phyloP scores from a whole-genome alignment of 2,888 invertebrate species.

The Lypha dubia region DNA sequence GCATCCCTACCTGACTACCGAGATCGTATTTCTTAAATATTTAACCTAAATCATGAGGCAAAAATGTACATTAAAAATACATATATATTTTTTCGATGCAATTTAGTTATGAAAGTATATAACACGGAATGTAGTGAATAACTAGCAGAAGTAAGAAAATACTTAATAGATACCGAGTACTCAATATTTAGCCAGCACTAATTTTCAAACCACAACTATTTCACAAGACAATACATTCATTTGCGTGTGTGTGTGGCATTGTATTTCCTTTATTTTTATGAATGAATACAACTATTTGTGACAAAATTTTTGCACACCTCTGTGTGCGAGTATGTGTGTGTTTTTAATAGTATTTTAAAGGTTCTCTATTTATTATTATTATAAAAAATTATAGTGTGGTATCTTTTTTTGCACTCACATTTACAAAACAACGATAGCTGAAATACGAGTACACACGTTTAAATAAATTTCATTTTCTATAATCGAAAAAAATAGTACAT shows the following conservation, averaged over 20 bases:
- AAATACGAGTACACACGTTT: no score
- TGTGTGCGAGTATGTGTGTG: neutral
- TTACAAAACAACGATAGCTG: neutral
- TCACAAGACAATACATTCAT: slow-evolving; percentile 11
- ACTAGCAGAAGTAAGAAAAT: neutral
- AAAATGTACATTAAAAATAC: no score
- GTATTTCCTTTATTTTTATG: slow-evolving; percentile 67
- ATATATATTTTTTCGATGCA: no score
- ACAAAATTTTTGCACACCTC: slow-evolving; percentile 1
- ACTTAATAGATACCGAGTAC: neutral
- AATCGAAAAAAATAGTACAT: neutral
- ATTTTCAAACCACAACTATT: neutral
- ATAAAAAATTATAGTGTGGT: slow-evolving; percentile 26
- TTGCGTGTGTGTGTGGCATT: slow-evolving; percentile 37
- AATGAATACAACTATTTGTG: slow-evolving; percentile 50
- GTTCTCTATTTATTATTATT: slow-evolving; percentile 23
- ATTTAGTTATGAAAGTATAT: no score
- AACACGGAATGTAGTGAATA: neutral
- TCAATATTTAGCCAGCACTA: neutral
- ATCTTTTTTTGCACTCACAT: neutral
- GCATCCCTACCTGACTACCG: no score
- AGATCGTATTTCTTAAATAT: no score
- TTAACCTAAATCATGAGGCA: no score
- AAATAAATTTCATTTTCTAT: slow-evolving; percentile 9
- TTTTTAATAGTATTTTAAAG: slow-evolving; percentile 28